These are phyloP conservation scores for Microchirus variegatus DNA, from an alignment of 2,797 vertebrate species.

Conservation along the genomic window DNA sequence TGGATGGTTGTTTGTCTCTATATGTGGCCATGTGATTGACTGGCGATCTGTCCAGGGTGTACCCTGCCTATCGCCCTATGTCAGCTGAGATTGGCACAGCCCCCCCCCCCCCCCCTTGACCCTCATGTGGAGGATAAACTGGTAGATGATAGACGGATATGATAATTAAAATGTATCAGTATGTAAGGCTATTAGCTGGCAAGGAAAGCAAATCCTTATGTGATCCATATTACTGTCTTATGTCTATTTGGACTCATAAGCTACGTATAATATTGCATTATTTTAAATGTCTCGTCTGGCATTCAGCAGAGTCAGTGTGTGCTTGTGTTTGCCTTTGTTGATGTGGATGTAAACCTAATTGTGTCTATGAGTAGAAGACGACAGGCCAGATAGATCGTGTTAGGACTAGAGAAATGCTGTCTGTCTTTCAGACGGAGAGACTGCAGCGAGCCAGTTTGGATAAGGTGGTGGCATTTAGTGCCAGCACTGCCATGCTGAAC, in stretches of 20 bases:
- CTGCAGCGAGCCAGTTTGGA: conserved; percentile 51
- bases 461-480: conserved; percentile 54
- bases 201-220: conserved; percentile 14
- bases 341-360: conserved; percentile 48
- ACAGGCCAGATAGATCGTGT: conserved; percentile 75
- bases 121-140: too few species aligned
- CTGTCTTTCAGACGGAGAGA: conserved; percentile 65
- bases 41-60: too few species aligned
- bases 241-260: too few species aligned
- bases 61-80: too few species aligned
- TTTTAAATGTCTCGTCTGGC: conserved; percentile 41
- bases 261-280: too few species aligned
- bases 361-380: conserved; percentile 47
- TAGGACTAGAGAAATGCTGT: conserved; percentile 75
- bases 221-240: conserved; percentile 4
- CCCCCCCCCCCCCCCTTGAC: too few species aligned
- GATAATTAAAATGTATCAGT: background rate
- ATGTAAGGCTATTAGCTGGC: conserved; percentile 7
- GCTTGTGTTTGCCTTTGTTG: conserved; percentile 36
- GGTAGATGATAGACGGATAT: too few species aligned
- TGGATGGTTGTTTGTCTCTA: too few species aligned
- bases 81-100: too few species aligned
- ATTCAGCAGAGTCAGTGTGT: conserved; percentile 36
- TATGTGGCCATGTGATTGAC: too few species aligned
- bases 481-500: conserved; percentile 69